Base-by-base conservation (phyloP, 2,888 invertebrate genomes). In the Tetranychus truncatus region DNA sequence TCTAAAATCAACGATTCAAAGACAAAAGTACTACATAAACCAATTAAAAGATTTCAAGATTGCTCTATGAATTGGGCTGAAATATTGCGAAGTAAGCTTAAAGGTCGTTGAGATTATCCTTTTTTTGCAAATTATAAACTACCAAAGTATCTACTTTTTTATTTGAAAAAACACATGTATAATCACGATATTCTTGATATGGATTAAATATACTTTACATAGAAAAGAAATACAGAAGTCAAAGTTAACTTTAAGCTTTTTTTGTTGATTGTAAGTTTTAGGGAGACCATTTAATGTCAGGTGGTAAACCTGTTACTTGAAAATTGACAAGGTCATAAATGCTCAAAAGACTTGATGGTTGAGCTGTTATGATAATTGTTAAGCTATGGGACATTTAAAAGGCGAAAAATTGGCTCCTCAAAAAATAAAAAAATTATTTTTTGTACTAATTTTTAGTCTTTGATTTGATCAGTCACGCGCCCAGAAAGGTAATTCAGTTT, bases 401-500 rank as follows among this genome's bases (percentile, higher is more conserved):
- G 15, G 55, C 55, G 15, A 15, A 55, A 15, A 55, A 55, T 15
- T 15, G 1, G 55, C 9, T 55, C 3, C 55, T 55, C 3, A 55
- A 55, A 15, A 55, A 15, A 5, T 15, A 5, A 15, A 55, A 55
- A 55, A 15, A 55, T 7, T 55, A 55, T 55, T 1, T 46, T 55
- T 34, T 34, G 34, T 0, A 34, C 55, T 15, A 55, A 55, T 55
- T 55, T 2, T 55, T 55, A 55, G 55, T 15, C 6, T 0, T 55
- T 15, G 15, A 15, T 55, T 15, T 3, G 15, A 55, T 55, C 7
- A 55, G 15, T 55, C 55, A 24, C 69, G 11, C 66, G 95, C 95
- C 96, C 96, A 96, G 75, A 89, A 89, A 0, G 96, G 96, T 80
- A 95, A 85, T 81, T 90, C 89, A 1, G 94, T 93, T 84, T 92